Conservation (phyloP, 1,140 invertebrate genomes). For the Musca domestica region DNA sequence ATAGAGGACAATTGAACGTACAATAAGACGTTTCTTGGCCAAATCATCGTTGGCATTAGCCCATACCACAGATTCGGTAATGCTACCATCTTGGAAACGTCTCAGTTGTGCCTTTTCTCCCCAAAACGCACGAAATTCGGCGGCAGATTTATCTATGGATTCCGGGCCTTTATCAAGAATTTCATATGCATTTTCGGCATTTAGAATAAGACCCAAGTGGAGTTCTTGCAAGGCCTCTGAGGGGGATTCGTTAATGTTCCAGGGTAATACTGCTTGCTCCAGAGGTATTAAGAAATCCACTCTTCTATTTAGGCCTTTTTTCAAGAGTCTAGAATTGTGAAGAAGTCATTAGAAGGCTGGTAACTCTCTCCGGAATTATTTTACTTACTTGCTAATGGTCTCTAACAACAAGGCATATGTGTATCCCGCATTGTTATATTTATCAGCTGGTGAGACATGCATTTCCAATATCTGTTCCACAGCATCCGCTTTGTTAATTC, state of each 20-base stretch:
- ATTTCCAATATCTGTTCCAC: slow-evolving; percentile 42
- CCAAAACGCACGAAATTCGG: slow-evolving; percentile 79
- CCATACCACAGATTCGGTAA: slow-evolving; percentile 79
- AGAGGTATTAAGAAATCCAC: slow-evolving; percentile 54
- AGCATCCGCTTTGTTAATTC: slow-evolving; percentile 37
- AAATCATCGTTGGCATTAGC: slow-evolving; percentile 63
- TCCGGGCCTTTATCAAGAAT: slow-evolving; percentile 77
- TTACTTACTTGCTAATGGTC: slow-evolving; percentile 34
- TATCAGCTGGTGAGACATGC: slow-evolving; percentile 35
- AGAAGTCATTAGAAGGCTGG: neutral
- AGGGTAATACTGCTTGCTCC: slow-evolving; percentile 42
- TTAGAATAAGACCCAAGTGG: slow-evolving; percentile 72
- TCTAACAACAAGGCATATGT: slow-evolving; percentile 38
- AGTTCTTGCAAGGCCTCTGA: slow-evolving; percentile 50
- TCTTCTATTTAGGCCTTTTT: slow-evolving; percentile 63
- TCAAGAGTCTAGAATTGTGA: slow-evolving; percentile 52
- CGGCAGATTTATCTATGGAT: slow-evolving; percentile 70
- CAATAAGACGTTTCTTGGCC: slow-evolving; percentile 66
- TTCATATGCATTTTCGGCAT: slow-evolving; percentile 68
- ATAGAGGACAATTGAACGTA: slow-evolving; percentile 68
- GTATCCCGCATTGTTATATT: slow-evolving; percentile 44
- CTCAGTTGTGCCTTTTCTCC: slow-evolving; percentile 78
- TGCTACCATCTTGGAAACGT: slow-evolving; percentile 85
- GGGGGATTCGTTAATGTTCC: slow-evolving; percentile 49
- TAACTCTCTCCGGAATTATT: slow-evolving; percentile 24